Base-by-base conservation (phyloP, 2,888 invertebrate species). In the Prostheceraeus crozeri region DNA sequence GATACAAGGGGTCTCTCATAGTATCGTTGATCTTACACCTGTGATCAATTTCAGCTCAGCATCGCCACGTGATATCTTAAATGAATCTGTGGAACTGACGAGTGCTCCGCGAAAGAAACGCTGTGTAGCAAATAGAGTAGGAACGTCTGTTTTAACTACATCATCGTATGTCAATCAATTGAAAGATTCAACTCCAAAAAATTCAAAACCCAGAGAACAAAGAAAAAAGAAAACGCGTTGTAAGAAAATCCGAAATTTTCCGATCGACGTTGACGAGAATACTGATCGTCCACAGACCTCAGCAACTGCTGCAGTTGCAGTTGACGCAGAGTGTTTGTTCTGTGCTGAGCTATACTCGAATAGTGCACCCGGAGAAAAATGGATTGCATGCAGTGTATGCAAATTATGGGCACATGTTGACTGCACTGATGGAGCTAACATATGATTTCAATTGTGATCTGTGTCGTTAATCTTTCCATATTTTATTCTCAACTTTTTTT, bases 341-440 rank as follows among this genome's bases (percentile, higher is more conserved):
- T 40, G 40, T n/a, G 40, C 16, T 4, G 40, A 40, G 14, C 19
- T 40, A 4, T 40, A 19, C 19, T 40, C 40, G n/a, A 4, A 21
- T 8, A 19, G 16, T 6, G 40, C 40, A 40, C 14, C 16, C 19
- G 8, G 40, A 21, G 40, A 40, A 40, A 21, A 21, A 4, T 40
- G 40, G 40, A 21, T 40, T 14, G 19, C 6, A 19, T 40, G 40
- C n/a, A 40, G 16, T 16, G 19, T 16, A 40, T 40, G 40, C 19
- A 21, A n/a, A 40, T 40, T 23, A 4, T 40, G 40, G 40, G 40
- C 40, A n/a, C 40, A 40, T 40, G 40, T 16, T 40, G 40, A 14
- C 14, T 40, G 40, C 19, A n/a, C 40, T 4, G 40, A 21, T 8
- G 4, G 14, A 19, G 14, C 40, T 40, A n/a, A 21, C 40, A 8